Evolutionary conservation across 2,888 invertebrate genomes (phyloP).

Genomic region (Latrodectus hesperus): DNA sequence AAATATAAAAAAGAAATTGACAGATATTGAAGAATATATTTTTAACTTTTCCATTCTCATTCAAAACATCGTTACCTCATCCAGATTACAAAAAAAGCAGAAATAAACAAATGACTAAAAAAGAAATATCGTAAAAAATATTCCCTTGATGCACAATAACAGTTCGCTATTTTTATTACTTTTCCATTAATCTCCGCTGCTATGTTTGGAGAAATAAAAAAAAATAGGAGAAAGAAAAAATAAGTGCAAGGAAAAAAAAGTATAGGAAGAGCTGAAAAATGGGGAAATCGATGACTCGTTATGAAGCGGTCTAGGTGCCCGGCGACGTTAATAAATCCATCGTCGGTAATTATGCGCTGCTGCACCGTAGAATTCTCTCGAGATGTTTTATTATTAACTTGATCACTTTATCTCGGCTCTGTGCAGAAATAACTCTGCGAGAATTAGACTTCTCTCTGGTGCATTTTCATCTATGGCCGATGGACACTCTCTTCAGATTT

Average conservation of each 20-base stretch:
- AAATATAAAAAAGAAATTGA: slow-evolving; percentile 4
- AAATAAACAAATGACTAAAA: slow-evolving; percentile 12
- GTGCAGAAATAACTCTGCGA: background rate
- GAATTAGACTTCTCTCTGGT: background rate
- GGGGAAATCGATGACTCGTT: slow-evolving; percentile 54
- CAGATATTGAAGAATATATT: slow-evolving; percentile 8
- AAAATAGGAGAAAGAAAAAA: slow-evolving; percentile 2
- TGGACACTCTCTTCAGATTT: background rate
- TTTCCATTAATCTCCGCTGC: slow-evolving; percentile 55
- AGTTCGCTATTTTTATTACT: slow-evolving; percentile 29
- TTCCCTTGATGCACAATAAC: slow-evolving; percentile 34
- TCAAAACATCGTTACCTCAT: background rate
- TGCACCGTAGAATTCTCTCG: slow-evolving; percentile 39
- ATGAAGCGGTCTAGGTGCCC: slow-evolving; percentile 42
- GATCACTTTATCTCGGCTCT: slow-evolving; percentile 57
- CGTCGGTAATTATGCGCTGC: slow-evolving; percentile 55
- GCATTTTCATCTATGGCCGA: background rate
- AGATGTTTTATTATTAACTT: slow-evolving; percentile 68
- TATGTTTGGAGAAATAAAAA: slow-evolving; percentile 58
- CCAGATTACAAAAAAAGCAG: background rate
- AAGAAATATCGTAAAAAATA: slow-evolving; percentile 26
- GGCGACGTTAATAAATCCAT: slow-evolving; percentile 66
- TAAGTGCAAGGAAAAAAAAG: background rate
- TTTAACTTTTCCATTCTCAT: background rate
- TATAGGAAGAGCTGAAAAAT: background rate